Base-by-base conservation (phyloP, 2,888 invertebrate species). In the Augiades crinisus region DNA sequence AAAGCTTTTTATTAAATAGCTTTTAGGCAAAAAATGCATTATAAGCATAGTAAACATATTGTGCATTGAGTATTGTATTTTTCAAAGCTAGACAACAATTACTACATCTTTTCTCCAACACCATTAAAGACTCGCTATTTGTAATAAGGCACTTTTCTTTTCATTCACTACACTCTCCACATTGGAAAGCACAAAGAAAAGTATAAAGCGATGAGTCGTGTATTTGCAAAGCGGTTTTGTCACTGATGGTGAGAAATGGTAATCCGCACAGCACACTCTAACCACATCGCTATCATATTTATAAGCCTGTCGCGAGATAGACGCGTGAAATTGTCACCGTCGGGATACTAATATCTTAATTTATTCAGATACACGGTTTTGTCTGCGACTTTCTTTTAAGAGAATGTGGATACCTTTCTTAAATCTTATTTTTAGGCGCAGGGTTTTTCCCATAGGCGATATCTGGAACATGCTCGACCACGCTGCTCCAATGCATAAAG, bases 101-200 rank as follows among this genome's bases (percentile, higher is more conserved):
- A 34, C 17, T 17, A 17, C 34, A 43, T 27, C 41, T 34, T 50
- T 36, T 36, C 41, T 34, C 13, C 13, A 13, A n/a, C 19, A 36
- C 27, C 41, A 50, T 34, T 33, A 33, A 31, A n/a, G 22, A 41
- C 27, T 49, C 47, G 27, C 41, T 36, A 43, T 50, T 50, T 43
- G 36, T 50, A 43, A 36, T 50, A 50, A 22, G 27, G 13, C 34
- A 43, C 43, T 50, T 50, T 50, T 50, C 50, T 50, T 50, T 50
- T 50, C 50, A 50, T 50, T 36, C 43, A 50, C 50, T 27, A 50
- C 43, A 50, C 50, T 50, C 50, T 50, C 50, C 43, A 50, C 50
- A 50, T 50, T 50, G 50, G 50, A 50, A 50, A 50, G 50, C 50
- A 49, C 19, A 41, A 49, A 41, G 43, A 43, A 50, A 36, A 36